Base-by-base conservation (phyloP, 1,140 invertebrate genomes). In the Drosophila kikkawai region DNA sequence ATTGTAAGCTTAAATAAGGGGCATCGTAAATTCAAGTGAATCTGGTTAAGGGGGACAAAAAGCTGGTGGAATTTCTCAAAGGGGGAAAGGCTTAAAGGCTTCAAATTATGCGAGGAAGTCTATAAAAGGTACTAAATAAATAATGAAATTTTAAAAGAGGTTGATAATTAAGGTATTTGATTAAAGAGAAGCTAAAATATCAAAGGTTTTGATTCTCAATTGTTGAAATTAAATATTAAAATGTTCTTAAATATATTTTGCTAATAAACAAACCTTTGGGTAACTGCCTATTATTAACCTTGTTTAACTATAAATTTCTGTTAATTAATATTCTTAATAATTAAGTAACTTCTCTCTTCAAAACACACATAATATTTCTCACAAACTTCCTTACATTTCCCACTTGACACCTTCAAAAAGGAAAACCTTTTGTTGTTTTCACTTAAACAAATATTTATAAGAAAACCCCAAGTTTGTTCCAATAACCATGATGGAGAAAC, bases 401-500 rank as follows among this genome's bases (percentile, higher is more conserved):
- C 17, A 26, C 7, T 2, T 36, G n/a, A 11, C 29, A 17, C 9
- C 36, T 12, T 13, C 1, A 1, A 65, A 65, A 15, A 29, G 26
- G 4, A 29, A 7, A 6, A 29, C 5, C 26, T 29, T 29, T 6
- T 6, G 26, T 29, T 29, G 26, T 29, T 29, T 26, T 29, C 26
- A 6, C 26, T 29, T 51, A 51, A 68, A 29, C 51, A 57, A 70
- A 73, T 58, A 69, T 70, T 58, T 58, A 50, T 41, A 37, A 22
- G 19, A 12, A 48, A 22, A 41, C 66, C 41, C 19, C 19, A 22
- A 32, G 67, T 51, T 50, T 42, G 36, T 73, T 73, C 32, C 78
- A 91, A 91, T 91, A 83, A 75, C 66, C 76, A 68, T 84, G 80
- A 91, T 91, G 88, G 87, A 84, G 81, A 74, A 91, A 87, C 80